Percentiles rank a stretch among this genome's conserved stretches.
Conservation (phyloP, 2,113 vertebrate genomes). For the Seriola dumerili region DNA sequence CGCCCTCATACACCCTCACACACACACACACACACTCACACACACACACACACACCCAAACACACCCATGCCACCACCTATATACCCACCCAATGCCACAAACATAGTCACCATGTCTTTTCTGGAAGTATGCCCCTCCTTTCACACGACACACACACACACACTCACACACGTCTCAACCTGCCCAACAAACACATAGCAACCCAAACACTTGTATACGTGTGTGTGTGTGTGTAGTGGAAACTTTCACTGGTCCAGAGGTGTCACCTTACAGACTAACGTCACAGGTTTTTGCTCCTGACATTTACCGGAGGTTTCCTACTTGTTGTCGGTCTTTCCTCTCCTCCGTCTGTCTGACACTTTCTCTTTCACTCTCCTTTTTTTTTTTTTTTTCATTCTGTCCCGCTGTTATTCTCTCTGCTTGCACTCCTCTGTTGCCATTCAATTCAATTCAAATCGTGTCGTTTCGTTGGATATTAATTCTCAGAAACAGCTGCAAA, state of each 20-base stretch:
- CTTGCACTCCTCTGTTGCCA: background rate
- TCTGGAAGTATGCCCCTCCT: slow-evolving; percentile 47
- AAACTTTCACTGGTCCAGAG: slow-evolving; percentile 76
- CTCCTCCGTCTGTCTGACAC: slow-evolving; percentile 24
- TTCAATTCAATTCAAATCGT: background rate
- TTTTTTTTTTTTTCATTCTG: slow-evolving; percentile 28
- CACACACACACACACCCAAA: slow-evolving; percentile 40
- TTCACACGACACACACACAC: slow-evolving; percentile 25
- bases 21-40: slow-evolving; percentile 39
- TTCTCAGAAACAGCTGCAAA: background rate
- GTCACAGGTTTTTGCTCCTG: slow-evolving; percentile 63
- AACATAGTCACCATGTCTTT: slow-evolving; percentile 65
- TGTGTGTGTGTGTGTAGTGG: slow-evolving; percentile 70
- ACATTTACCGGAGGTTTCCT: slow-evolving; percentile 80
- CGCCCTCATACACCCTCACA: slow-evolving; percentile 29
- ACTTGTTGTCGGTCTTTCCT: slow-evolving; percentile 43
- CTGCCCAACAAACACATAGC: slow-evolving; percentile 63
- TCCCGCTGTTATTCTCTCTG: slow-evolving; percentile 25
- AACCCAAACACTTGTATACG: slow-evolving; percentile 39
- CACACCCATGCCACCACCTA: slow-evolving; percentile 68
- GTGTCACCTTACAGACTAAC: slow-evolving; percentile 74
- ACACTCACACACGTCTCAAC: slow-evolving; percentile 49
- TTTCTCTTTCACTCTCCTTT: slow-evolving; percentile 27
- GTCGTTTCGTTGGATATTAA: background rate
- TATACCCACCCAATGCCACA: slow-evolving; percentile 61